Conservation (phyloP, 2,797 vertebrate genomes). For the Hirundo rustica region DNA sequence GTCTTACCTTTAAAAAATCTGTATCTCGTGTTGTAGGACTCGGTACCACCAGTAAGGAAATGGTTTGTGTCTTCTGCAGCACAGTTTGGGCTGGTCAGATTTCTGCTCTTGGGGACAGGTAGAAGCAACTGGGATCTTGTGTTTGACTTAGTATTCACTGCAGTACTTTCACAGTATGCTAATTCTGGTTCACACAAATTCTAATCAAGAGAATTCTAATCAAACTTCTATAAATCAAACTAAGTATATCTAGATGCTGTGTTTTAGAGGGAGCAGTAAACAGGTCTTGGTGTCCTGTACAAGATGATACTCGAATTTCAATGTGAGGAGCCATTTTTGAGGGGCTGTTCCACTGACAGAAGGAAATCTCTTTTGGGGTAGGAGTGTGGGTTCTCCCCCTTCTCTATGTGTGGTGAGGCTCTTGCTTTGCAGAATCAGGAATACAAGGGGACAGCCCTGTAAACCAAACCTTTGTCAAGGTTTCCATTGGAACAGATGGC, state of each 20-base stretch:
- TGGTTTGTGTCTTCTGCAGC: not conserved
- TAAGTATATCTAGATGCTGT: not conserved
- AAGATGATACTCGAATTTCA: not conserved
- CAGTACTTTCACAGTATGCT: not conserved
- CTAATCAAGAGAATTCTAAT: not conserved
- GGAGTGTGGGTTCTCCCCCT: not conserved
- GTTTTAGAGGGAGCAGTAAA: not conserved
- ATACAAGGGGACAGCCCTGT: not conserved
- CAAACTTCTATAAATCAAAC: not conserved
- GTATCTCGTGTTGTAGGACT: not conserved
- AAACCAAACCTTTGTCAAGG: not conserved
- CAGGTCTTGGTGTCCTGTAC: not conserved
- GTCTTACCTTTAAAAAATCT: not conserved
- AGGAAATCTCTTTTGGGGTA: not conserved
- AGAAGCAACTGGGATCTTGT: not conserved
- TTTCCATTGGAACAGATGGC: not conserved
- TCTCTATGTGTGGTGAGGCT: accelerated
- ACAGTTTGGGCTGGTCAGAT: not conserved
- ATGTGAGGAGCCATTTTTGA: not conserved
- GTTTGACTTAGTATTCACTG: not conserved
- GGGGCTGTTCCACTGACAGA: not conserved
- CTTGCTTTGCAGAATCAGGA: not conserved
- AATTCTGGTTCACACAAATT: not conserved
- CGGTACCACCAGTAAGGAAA: not conserved
- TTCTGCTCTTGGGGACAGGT: not conserved